phyloP scores from a whole-genome alignment of 2,888 invertebrate genomes.

The Seira ritae region DNA sequence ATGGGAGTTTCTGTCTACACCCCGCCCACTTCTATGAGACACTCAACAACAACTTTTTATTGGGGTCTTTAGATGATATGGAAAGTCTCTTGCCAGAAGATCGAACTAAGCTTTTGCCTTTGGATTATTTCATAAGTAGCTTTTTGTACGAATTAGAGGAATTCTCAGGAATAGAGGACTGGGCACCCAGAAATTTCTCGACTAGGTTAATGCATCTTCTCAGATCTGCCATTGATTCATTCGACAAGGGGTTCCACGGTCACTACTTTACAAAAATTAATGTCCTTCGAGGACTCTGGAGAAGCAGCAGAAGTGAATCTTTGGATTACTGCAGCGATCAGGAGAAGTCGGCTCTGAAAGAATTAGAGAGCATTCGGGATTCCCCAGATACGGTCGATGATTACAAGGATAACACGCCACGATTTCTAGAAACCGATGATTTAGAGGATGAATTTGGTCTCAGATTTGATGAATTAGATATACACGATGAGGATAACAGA shows the following conservation, averaged over 20 bases:
- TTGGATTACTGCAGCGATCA: constrained; percentile 33
- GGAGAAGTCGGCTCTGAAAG: constrained; percentile 56
- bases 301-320: constrained; percentile 17
- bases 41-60: constrained; percentile 64
- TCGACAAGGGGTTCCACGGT: constrained; percentile 69
- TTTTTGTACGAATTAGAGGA: constrained; percentile 70
- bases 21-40: constrained; percentile 68
- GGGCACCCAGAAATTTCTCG: constrained; percentile 68
- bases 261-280: constrained; percentile 71
- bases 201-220: constrained; percentile 65
- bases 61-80: constrained; percentile 62
- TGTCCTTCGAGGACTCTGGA: constrained; percentile 66
- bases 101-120: constrained; percentile 36
- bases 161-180: constrained; percentile 65
- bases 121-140: constrained; percentile 65
- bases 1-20: constrained; percentile 65
- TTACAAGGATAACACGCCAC: constrained; percentile 59
- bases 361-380: constrained; percentile 68
- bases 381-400: constrained; percentile 63
- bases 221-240: constrained; percentile 62
- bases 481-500: constrained; percentile 42
- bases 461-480: constrained; percentile 68
- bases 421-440: constrained; percentile 60
- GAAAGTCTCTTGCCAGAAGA: constrained; percentile 24
- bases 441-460: constrained; percentile 70